Percentiles rank a stretch among this genome's conserved stretches.
Evolutionary conservation across 2,888 invertebrate genomes (phyloP).

Genomic region (Drosophila pegasa): DNA sequence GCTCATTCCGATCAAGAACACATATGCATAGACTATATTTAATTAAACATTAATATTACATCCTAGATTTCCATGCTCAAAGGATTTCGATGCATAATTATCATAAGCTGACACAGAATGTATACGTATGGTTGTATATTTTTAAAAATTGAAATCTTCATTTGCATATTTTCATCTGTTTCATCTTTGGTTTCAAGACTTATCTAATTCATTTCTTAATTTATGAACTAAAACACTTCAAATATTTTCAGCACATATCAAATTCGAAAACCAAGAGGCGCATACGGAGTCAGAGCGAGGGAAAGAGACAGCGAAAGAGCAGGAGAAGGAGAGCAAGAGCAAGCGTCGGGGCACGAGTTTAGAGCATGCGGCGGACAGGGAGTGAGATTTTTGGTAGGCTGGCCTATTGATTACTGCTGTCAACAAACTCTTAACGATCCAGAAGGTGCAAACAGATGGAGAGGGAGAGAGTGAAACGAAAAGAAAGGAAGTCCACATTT

Average conservation of each 20-base stretch:
- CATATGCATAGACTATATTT: no score
- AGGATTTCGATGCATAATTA: no score
- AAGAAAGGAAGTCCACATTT: conserved; percentile 9
- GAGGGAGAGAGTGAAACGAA: neutral
- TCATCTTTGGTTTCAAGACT: no score
- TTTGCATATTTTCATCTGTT: neutral
- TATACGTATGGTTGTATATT: no score
- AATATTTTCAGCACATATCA: neutral
- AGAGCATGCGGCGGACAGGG: neutral
- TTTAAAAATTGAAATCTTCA: no score
- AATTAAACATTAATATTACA: no score
- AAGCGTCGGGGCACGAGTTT: conserved; percentile 4
- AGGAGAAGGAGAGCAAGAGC: neutral
- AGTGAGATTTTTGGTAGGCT: conserved; percentile 18
- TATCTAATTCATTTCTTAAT: no score
- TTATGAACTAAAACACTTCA: neutral
- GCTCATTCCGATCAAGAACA: no score
- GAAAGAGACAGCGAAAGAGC: neutral
- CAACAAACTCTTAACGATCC: conserved; percentile 38
- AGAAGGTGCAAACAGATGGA: conserved; percentile 34
- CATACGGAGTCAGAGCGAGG: neutral
- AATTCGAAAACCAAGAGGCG: neutral
- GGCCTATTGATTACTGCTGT: conserved; percentile 48
- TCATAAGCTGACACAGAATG: no score
- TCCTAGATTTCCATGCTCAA: no score